Base-by-base conservation (phyloP, 2,888 invertebrate species). In the Xestia sexstrigata region DNA sequence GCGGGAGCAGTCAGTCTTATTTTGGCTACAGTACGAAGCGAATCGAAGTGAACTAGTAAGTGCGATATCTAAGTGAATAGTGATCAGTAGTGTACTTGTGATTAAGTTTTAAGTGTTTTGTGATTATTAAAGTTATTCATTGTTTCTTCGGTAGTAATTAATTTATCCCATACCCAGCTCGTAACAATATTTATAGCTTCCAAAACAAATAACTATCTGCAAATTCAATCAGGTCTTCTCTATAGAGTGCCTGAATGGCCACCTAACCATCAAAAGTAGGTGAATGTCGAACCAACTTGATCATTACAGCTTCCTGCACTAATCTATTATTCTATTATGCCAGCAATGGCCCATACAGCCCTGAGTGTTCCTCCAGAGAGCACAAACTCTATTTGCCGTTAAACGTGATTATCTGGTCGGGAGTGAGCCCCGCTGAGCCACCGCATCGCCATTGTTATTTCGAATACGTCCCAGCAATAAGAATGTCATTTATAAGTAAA, bases 391-490 rank as follows among this genome's bases (percentile, higher is more conserved):
- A 88, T 91, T 88, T 88, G 85, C 88, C 87, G 87, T 87, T 83
- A 88, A 90, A 89, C 81, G 77, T 85, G 88, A 91, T 91, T 91
- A 90, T 89, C 89, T 87, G 84, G 81, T 83, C 84, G 83, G 66
- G 75, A 68, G 79, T 78, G 78, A 74, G 63, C 78, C 72, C 78
- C 88, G n/a, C 82, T 63, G 77, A 74, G 82, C 66, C 74, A 66
- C 47, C 67, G 72, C 80, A 76, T 55, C 75, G 70, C 74, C 66
- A 85, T 89, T 89, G 80, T 85, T 88, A 82, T 78, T 75, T 73
- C 79, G 86, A 81, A 83, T 67, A 74, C 69, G 79, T 65, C 75
- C 72, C 75, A 75, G 55, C 65, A 83, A 78, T 80, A 80, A 72
- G 76, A 84, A 81, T 70, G 70, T 75, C 74, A 81, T 82, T 87